Percentiles rank a stretch among this genome's conserved stretches.
Evolutionary conservation across 1,140 invertebrate species (phyloP).

Genomic region (Tetranychus urticae): DNA sequence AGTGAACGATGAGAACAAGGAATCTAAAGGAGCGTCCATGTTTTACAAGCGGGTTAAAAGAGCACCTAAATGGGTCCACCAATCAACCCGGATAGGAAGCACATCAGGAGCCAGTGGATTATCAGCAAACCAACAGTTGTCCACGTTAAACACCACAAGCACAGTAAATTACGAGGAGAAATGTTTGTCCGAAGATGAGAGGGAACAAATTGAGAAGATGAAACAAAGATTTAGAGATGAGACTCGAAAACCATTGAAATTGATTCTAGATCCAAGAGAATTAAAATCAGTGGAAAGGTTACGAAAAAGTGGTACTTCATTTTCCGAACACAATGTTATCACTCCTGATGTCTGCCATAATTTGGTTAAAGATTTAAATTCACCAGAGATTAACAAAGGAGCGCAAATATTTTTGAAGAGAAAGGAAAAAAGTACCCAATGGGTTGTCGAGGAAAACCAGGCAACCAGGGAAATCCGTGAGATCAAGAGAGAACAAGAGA

Average conservation of each 20-base stretch:
- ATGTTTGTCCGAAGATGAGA: background rate
- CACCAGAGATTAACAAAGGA: slow-evolving; percentile 42
- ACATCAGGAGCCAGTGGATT: too few species aligned
- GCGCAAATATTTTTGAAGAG: slow-evolving; percentile 65
- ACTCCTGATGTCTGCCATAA: slow-evolving; percentile 40
- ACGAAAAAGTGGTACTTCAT: slow-evolving; percentile 28
- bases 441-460: slow-evolving; percentile 47
- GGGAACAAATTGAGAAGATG: background rate
- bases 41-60: slow-evolving; percentile 78
- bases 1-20: slow-evolving; percentile 66
- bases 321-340: slow-evolving; percentile 32
- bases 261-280: slow-evolving; percentile 53
- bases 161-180: too few species aligned
- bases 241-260: slow-evolving; percentile 32
- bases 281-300: slow-evolving; percentile 37
- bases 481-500: background rate
- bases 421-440: slow-evolving; percentile 58
- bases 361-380: slow-evolving; percentile 47
- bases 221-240: background rate
- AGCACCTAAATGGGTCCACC: slow-evolving; percentile 79
- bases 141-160: too few species aligned
- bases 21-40: slow-evolving; percentile 78
- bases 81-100: slow-evolving; percentile 18
- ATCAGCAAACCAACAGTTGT: too few species aligned
- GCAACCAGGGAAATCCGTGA: background rate